These are phyloP conservation scores for Thamnophis sirtalis DNA, from an alignment of 2,113 vertebrate species.

Conservation along the genomic window DNA sequence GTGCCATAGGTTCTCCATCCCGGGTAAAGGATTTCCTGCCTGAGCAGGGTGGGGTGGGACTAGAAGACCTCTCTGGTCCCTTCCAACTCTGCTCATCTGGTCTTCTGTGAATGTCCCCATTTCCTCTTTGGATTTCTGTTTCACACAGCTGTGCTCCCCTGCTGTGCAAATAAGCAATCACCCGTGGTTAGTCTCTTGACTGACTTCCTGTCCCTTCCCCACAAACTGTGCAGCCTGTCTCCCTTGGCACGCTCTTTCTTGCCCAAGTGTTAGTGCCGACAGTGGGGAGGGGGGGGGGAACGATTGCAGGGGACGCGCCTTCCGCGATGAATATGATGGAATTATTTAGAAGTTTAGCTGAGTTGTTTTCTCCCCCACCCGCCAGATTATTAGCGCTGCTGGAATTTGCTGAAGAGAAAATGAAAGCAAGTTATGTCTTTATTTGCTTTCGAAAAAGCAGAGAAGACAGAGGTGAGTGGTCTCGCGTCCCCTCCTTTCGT, in stretches of 20 bases:
- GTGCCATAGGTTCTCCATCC: too few species aligned
- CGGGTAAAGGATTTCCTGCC: background rate
- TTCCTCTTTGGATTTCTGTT: background rate
- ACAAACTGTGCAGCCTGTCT: background rate
- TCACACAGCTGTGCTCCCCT: too few species aligned
- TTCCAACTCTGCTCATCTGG: background rate
- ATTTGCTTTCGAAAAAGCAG: slow-evolving; percentile 94
- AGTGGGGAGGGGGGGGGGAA: background rate
- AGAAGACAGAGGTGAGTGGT: slow-evolving; percentile 89
- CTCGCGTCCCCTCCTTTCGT: rapidly evolving
- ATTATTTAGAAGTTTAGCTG: background rate
- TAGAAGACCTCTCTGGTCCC: background rate
- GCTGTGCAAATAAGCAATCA: background rate
- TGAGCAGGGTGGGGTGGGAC: background rate
- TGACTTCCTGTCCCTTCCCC: background rate
- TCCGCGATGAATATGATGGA: background rate
- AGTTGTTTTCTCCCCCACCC: slow-evolving; percentile 30
- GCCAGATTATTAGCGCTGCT: slow-evolving; percentile 88
- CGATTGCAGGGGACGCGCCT: background rate
- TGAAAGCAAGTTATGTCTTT: slow-evolving; percentile 92
- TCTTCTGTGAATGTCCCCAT: background rate
- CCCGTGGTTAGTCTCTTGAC: background rate
- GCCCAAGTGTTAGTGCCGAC: background rate
- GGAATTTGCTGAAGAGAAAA: slow-evolving; percentile 94
- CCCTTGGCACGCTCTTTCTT: background rate